Evolutionary conservation across 1,140 invertebrate genomes (phyloP).

Genomic region (Camponotus floridanus): DNA sequence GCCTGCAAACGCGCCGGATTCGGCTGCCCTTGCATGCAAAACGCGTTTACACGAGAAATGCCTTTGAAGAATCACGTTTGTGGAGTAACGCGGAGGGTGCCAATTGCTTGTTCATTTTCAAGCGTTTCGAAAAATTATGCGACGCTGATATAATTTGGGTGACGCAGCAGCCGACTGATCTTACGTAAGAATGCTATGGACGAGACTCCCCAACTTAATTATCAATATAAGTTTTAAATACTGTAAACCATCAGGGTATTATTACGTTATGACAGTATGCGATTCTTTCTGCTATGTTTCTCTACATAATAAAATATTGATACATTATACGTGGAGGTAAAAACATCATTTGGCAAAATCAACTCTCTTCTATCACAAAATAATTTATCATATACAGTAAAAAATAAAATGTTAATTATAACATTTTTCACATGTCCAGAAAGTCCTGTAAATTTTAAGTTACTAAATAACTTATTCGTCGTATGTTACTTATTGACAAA

Average conservation of each 20-base stretch:
- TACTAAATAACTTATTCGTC: no score
- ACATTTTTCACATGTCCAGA: no score
- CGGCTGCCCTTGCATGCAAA: constrained; percentile 44
- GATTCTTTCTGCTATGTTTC: no score
- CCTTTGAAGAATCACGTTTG: constrained; percentile 67
- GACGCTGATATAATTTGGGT: constrained; percentile 2
- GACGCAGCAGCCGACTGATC: not conserved
- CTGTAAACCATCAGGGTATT: no score
- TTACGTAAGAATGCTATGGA: not conserved
- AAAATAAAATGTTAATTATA: no score
- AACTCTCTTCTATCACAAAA: not conserved
- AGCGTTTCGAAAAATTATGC: constrained; percentile 7
- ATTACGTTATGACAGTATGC: no score
- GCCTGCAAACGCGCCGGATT: constrained; percentile 52
- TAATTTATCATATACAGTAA: not conserved
- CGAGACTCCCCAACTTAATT: not conserved
- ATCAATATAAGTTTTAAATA: no score
- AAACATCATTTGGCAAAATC: not conserved
- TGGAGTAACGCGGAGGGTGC: constrained; percentile 30
- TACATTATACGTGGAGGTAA: not conserved
- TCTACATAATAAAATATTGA: not conserved
- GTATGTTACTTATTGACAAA: no score
- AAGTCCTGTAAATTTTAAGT: no score
- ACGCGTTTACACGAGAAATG: constrained; percentile 55
- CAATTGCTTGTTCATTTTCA: constrained; percentile 8